Conservation (phyloP, 2,113 vertebrate species). For the Gobiocypris rarus region DNA sequence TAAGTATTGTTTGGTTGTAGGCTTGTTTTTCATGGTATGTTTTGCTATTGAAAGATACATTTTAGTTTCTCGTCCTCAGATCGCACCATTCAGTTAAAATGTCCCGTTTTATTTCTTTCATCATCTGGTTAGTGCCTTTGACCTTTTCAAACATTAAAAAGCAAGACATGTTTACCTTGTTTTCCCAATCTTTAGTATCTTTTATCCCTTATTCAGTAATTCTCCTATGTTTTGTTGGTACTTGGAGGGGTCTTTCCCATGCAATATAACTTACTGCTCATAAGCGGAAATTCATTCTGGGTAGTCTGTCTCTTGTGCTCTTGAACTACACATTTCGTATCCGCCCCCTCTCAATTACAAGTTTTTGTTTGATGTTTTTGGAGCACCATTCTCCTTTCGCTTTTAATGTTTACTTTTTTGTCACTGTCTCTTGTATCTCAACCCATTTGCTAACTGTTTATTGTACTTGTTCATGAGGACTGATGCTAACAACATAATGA, state of each 20-base stretch:
- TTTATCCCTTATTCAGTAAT: slow-evolving; percentile 20
- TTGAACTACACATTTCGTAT: slow-evolving; percentile 11
- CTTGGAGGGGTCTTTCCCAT: slow-evolving; percentile 9
- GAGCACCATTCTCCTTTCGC: not conserved
- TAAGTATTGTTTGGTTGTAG: slow-evolving; percentile 11
- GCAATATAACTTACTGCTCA: slow-evolving; percentile 12
- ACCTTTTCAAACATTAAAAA: not conserved
- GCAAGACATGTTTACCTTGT: not conserved
- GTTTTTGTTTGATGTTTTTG: not conserved
- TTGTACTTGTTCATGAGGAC: slow-evolving; percentile 26
- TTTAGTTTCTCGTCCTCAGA: slow-evolving; percentile 14
- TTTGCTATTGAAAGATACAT: slow-evolving; percentile 16
- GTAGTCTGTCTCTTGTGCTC: slow-evolving; percentile 22
- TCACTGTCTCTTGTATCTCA: slow-evolving; percentile 30
- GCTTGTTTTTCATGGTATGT: slow-evolving; percentile 11
- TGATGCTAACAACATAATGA: slow-evolving; percentile 17
- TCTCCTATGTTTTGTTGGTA: slow-evolving; percentile 17
- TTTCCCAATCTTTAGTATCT: not conserved
- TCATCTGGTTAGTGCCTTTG: slow-evolving; percentile 25
- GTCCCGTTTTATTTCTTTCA: not conserved
- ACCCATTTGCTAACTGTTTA: slow-evolving; percentile 23
- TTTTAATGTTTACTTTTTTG: not conserved
- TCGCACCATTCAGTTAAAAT: slow-evolving; percentile 7
- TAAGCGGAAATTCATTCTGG: not conserved
- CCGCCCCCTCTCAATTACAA: slow-evolving; percentile 7